A percentile compares a stretch with the other conserved stretches of the same genome.
Conservation (phyloP, 1,140 invertebrate species). For the Neodiprion lecontei region DNA sequence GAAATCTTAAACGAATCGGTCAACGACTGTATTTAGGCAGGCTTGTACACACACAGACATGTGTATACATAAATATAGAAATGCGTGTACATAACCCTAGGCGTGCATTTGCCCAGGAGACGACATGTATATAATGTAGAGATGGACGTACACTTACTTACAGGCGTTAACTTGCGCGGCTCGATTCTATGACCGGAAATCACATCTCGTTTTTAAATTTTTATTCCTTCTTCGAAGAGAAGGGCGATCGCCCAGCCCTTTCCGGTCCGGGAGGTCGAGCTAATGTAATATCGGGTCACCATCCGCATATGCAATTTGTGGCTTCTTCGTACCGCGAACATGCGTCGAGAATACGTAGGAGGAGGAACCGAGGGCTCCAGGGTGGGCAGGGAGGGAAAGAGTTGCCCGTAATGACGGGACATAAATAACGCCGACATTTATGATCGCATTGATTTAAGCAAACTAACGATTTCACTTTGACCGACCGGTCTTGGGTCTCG, state of each 20-base stretch:
- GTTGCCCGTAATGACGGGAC: slow-evolving; percentile 60
- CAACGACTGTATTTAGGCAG: neutral
- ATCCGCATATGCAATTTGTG: neutral
- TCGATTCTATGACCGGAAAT: no score
- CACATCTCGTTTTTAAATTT: neutral
- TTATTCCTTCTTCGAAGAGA: neutral
- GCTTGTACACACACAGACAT: neutral
- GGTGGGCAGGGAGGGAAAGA: slow-evolving; percentile 45
- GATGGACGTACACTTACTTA: no score
- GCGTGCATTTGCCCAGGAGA: no score
- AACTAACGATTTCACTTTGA: slow-evolving; percentile 65
- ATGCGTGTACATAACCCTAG: neutral
- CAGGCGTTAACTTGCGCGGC: no score
- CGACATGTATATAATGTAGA: no score
- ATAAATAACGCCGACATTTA: slow-evolving; percentile 63
- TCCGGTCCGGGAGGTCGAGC: neutral
- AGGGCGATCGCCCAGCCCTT: neutral
- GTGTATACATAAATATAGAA: neutral
- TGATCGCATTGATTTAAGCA: slow-evolving; percentile 64
- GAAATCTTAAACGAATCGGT: neutral
- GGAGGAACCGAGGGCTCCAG: slow-evolving; percentile 30
- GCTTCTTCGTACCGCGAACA: neutral
- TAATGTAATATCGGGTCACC: neutral
- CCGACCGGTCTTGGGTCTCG: slow-evolving; percentile 34
- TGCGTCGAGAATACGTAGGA: slow-evolving; percentile 13